Evolutionary conservation across 2,113 vertebrate genomes (phyloP).

Genomic region (Psilopogon haemacephalus): DNA sequence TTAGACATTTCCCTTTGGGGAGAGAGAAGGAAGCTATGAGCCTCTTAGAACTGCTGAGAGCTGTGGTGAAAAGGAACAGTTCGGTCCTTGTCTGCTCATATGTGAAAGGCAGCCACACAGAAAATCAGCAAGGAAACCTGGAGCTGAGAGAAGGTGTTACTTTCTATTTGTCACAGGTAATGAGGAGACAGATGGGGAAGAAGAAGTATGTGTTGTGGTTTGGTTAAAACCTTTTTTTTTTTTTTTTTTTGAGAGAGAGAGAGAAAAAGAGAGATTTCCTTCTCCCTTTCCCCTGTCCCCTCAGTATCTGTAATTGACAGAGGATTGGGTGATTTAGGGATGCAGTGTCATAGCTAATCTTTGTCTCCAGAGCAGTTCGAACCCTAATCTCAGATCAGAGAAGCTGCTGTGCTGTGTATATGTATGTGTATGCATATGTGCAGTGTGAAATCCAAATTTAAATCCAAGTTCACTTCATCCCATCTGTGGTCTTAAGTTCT

Average conservation of each 20-base stretch:
- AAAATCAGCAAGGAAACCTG: neutral
- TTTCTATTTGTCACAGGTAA: conserved; percentile 2
- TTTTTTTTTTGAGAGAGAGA: neutral
- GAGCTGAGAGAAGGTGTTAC: neutral
- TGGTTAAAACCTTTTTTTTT: neutral
- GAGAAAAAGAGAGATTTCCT: neutral
- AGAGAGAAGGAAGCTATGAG: neutral
- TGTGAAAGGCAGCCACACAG: neutral
- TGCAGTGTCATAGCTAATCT: neutral
- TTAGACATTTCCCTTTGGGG: neutral
- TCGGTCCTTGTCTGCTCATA: neutral
- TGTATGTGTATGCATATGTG: conserved; percentile 39
- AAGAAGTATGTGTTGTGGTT: neutral
- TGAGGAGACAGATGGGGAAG: neutral
- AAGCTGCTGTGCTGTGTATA: neutral
- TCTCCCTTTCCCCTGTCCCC: neutral
- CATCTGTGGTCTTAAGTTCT: conserved; percentile 52
- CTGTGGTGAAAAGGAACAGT: conserved; percentile 6
- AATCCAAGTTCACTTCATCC: conserved; percentile 57
- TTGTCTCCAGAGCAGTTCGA: neutral
- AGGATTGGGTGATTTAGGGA: neutral
- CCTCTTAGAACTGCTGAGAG: neutral
- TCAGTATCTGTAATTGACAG: neutral
- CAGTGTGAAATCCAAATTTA: conserved; percentile 63
- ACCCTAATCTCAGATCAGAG: neutral